Evolutionary conservation across 2,888 invertebrate species (phyloP).

Genomic region (Apomyelois bistriatella): DNA sequence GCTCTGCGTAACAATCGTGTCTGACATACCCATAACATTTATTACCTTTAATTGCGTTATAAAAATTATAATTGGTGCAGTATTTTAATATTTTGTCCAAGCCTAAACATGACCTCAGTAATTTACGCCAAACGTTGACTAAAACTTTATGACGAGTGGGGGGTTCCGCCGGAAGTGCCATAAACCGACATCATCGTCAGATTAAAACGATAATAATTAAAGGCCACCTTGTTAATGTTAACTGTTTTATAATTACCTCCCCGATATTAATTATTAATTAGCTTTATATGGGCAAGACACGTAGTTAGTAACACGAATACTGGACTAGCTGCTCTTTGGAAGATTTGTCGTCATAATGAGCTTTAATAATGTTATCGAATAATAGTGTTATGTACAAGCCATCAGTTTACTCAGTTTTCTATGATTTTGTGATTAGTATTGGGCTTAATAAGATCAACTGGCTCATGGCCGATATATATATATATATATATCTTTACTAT

Average conservation of each 20-base stretch:
- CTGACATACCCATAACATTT: not conserved
- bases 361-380: not conserved
- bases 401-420: no score
- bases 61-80: conserved; percentile 48
- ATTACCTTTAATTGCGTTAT: conserved; percentile 38
- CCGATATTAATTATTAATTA: conserved; percentile 63
- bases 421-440: no score
- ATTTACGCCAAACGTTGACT: conserved; percentile 58
- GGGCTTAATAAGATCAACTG: no score
- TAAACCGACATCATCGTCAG: conserved; percentile 62
- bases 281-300: conserved; percentile 34
- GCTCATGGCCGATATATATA: no score
- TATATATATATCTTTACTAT: no score
- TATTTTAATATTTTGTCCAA: conserved; percentile 48
- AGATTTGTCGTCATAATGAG: not conserved
- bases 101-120: conserved; percentile 48
- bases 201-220: conserved; percentile 70
- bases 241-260: conserved; percentile 64
- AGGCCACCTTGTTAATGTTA: conserved; percentile 74
- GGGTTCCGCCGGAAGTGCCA: conserved; percentile 67
- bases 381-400: no score
- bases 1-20: no score
- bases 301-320: not conserved
- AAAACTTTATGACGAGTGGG: conserved; percentile 54
- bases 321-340: not conserved